Conservation (phyloP, 2,113 vertebrate species). For the Sus scrofa region T2T-Sscrofa CM000812.6:148908001-148908500, state of each 20-base stretch:
- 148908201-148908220: neutral
- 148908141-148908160: neutral
- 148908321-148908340: neutral
- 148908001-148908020: neutral
- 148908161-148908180: neutral
- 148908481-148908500: neutral
- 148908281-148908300: neutral
- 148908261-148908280: neutral
- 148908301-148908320: neutral
- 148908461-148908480: neutral
- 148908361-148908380: accelerated
- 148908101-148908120: neutral
- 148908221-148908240: neutral
- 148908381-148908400: no score
- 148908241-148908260: neutral
- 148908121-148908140: neutral
- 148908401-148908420: no score
- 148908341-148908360: no score
- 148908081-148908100: neutral
- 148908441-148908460: neutral
- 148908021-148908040: neutral
- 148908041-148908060: neutral
- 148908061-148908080: neutral
- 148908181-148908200: neutral
- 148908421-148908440: neutral